Percentiles rank a stretch among this genome's conserved stretches.
Conservation (phyloP, 2,888 invertebrate species). For the Volucella bombylans region DNA sequence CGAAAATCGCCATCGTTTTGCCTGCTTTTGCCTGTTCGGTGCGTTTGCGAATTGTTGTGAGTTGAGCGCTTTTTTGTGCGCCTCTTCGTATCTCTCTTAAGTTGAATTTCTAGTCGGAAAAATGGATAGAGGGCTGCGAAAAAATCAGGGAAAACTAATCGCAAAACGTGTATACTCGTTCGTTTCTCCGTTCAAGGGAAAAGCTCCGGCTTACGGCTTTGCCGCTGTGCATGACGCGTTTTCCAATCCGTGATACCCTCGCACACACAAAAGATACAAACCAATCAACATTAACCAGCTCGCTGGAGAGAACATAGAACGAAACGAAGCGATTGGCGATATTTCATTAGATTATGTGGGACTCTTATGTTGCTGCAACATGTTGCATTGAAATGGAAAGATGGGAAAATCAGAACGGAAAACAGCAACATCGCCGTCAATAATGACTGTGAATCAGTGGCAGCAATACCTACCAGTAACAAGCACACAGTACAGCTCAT, state of each 20-base stretch:
- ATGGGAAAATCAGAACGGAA: constrained; percentile 63
- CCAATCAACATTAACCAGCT: constrained; percentile 4
- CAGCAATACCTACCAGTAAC: neutral
- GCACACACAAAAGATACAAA: neutral
- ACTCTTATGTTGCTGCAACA: constrained; percentile 58
- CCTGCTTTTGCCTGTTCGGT: neutral
- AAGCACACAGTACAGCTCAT: neutral
- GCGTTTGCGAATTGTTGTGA: neutral
- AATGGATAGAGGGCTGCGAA: neutral
- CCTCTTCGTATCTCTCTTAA: constrained; percentile 55
- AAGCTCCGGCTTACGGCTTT: constrained; percentile 35
- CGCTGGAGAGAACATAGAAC: too few relatives aligned
- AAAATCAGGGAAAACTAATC: constrained; percentile 63
- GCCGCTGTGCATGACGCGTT: neutral
- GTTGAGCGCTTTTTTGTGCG: constrained; percentile 20
- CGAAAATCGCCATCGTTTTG: constrained; percentile 52
- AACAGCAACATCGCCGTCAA: constrained; percentile 46
- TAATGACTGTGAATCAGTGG: too few relatives aligned
- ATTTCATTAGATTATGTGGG: neutral
- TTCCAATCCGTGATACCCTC: neutral
- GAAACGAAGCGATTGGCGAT: neutral
- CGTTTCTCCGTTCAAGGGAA: constrained; percentile 42
- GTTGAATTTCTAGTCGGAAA: neutral
- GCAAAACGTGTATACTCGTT: constrained; percentile 14
- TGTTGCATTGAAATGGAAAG: constrained; percentile 73